Evolutionary conservation across 2,888 invertebrate species (phyloP).

Genomic region (Drosophila robusta): DNA sequence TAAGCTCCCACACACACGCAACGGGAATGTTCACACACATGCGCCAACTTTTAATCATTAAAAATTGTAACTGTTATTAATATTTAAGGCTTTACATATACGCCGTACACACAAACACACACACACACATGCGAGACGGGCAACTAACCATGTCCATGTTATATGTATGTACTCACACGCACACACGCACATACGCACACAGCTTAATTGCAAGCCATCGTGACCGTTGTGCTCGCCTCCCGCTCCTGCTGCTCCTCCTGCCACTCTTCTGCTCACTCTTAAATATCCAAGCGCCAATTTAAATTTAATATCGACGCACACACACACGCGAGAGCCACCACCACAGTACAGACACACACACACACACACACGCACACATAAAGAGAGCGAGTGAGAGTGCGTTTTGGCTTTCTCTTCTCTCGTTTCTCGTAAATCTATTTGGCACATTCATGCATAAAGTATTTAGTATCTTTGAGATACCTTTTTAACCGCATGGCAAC

Average conservation of each 20-base stretch:
- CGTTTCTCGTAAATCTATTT: slow-evolving; percentile 80
- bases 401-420: slow-evolving; percentile 29
- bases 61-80: slow-evolving; percentile 81
- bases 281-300: slow-evolving; percentile 80
- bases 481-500: slow-evolving; percentile 80
- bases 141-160: slow-evolving; percentile 57
- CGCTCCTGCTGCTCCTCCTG: slow-evolving; percentile 4
- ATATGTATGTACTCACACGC: slow-evolving; percentile 6
- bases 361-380: slow-evolving; percentile 18
- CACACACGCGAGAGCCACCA: slow-evolving; percentile 60
- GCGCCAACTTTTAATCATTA: slow-evolving; percentile 79
- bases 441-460: slow-evolving; percentile 82
- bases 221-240: slow-evolving; percentile 56
- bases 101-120: slow-evolving; percentile 20
- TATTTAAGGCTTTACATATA: slow-evolving; percentile 74
- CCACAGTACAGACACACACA: slow-evolving; percentile 47
- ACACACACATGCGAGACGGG: slow-evolving; percentile 25
- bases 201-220: slow-evolving; percentile 76
- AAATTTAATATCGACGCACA: slow-evolving; percentile 80
- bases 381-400: slow-evolving; percentile 6
- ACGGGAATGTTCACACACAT: slow-evolving; percentile 37
- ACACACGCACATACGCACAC: slow-evolving; percentile 34
- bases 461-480: slow-evolving; percentile 82
- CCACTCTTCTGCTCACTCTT: slow-evolving; percentile 44
- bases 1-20: slow-evolving; percentile 21